A percentile compares a stretch with the other conserved stretches of the same genome.
Conservation (phyloP, 1,140 invertebrate genomes). For the Trichomalopsis sarcophagae region DNA sequence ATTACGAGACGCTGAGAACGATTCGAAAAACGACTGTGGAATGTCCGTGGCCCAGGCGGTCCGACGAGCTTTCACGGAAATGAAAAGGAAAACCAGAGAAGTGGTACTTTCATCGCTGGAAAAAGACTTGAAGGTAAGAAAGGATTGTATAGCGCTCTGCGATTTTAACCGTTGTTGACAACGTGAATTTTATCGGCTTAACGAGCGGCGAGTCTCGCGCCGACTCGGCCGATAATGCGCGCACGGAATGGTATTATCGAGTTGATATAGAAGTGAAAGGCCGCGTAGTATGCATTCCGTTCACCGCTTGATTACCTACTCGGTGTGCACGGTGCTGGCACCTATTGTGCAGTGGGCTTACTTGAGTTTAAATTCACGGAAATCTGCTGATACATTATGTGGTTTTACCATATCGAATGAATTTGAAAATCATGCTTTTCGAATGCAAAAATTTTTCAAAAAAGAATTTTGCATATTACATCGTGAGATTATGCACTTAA, state of each 20-base stretch:
- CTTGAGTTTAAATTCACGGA: neutral
- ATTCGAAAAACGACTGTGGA: constrained; percentile 66
- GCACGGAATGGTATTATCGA: neutral
- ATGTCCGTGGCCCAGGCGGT: constrained; percentile 64
- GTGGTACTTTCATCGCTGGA: constrained; percentile 70
- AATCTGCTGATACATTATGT: neutral
- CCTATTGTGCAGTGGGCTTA: constrained; percentile 5
- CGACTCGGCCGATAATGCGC: constrained; percentile 12
- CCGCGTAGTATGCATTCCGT: neutral
- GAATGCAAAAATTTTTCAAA: neutral
- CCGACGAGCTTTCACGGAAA: constrained; percentile 69
- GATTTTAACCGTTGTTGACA: neutral
- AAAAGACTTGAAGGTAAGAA: constrained; percentile 68
- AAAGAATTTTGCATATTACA: neutral
- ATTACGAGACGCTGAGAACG: constrained; percentile 67
- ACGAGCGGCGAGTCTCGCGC: neutral
- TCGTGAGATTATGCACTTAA: neutral
- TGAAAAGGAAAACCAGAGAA: constrained; percentile 75
- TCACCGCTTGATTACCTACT: neutral
- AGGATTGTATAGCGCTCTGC: neutral
- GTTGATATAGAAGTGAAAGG: constrained; percentile 24
- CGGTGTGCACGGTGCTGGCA: constrained; percentile 27
- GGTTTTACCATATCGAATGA: neutral
- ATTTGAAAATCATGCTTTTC: neutral
- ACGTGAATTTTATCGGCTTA: neutral